Conservation (phyloP, 2,113 vertebrate species). For the Perca schrenkii region DNA sequence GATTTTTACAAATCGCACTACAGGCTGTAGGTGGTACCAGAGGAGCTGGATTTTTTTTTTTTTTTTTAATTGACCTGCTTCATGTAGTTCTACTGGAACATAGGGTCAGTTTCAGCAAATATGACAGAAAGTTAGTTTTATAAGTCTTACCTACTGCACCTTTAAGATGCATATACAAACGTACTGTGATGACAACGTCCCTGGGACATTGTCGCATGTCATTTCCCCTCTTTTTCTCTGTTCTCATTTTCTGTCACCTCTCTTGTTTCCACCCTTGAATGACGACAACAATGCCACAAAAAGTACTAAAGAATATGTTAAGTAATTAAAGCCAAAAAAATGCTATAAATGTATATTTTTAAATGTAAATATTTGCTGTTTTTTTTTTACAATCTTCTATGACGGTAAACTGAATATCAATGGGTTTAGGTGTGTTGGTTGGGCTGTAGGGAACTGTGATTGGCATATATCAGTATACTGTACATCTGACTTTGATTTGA, state of each 20-base stretch:
- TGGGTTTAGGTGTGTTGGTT: neutral
- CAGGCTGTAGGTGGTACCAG: too few relatives aligned
- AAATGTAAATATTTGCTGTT: neutral
- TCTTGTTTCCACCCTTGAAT: neutral
- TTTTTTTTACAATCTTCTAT: neutral
- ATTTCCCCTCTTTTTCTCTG: neutral
- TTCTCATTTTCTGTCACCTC: neutral
- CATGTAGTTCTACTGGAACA: too few relatives aligned
- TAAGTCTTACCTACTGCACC: too few relatives aligned
- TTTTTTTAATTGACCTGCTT: too few relatives aligned
- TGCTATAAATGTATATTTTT: neutral
- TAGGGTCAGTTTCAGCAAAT: too few relatives aligned
- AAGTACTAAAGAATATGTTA: neutral
- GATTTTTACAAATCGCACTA: too few relatives aligned
- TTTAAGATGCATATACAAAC: neutral
- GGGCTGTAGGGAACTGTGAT: too few relatives aligned
- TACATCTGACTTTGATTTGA: too few relatives aligned
- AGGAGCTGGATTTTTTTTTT: too few relatives aligned
- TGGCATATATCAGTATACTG: too few relatives aligned
- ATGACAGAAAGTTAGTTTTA: too few relatives aligned
- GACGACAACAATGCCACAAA: neutral
- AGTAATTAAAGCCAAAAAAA: neutral
- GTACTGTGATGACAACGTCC: neutral
- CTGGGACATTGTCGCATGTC: neutral
- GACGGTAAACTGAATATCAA: neutral